Base-by-base conservation (phyloP, 1,140 invertebrate species). In the Oryctes rhinoceros region DNA sequence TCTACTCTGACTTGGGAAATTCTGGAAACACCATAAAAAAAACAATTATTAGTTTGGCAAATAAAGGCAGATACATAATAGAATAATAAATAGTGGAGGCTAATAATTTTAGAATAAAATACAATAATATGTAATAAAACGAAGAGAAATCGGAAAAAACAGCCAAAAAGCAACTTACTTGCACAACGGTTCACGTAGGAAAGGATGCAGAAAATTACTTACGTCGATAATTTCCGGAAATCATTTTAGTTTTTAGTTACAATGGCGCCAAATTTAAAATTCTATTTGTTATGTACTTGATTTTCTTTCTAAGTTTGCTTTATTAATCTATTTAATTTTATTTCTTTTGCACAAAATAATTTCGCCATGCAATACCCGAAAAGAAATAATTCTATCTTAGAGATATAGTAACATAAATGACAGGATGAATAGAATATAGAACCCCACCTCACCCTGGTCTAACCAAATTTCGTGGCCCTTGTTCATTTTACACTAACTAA, bases 151-250 rank as follows among this genome's bases (percentile, higher is more conserved):
- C 24, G 24, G 10, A 71, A 71, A 24, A 71, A 24, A 71, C 11
- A 20, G 6, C 30, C 1, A 35, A 13, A 71, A 71, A 24, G 65
- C 65, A 24, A 71, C 65, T 37, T 71, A 71, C 65, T 37, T 71
- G 20, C 18, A 71, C 65, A 24, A 71, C 65, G 65, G 65, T 37
- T 71, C 11, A 71, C 35, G 65, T 24, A 71, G 35, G 65, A 71
- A 71, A 71, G 65, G 35, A 30, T 37, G 65, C 18, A 35, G 35
- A 71, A 71, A 30, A 15, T 71, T 71, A 13, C 65, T 11, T 71
- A 71, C 65, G 65, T 71, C 65, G 35, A 71, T 71, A 71, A 37
- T 35, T 71, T 71, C 65, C 65, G 65, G 65, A 71, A 24, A 71
- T 35, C 65, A 71, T 30, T 71, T 13, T 24, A 18, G 15, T 59